Evolutionary conservation across 2,797 vertebrate species (phyloP).

Genomic region (Pterois miles): DNA sequence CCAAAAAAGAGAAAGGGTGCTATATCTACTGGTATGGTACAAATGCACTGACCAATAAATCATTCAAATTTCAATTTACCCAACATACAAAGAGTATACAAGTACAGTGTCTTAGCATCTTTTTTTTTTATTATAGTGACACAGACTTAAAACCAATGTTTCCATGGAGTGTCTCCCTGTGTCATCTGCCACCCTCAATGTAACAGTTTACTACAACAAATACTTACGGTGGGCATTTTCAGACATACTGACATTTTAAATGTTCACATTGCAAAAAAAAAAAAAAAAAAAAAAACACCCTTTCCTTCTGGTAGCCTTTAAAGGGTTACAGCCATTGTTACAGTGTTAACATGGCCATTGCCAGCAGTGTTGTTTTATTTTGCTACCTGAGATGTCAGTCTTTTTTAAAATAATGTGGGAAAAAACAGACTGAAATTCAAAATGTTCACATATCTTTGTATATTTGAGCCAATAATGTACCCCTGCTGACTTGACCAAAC

Average conservation of each 20-base stretch:
- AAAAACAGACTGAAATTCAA: constrained; percentile 16
- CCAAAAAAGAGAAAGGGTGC: neutral
- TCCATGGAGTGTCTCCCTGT: constrained; percentile 14
- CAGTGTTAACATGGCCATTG: neutral
- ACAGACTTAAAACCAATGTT: constrained; percentile 27
- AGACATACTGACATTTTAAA: constrained; percentile 9
- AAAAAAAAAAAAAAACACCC: neutral
- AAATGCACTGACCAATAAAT: neutral
- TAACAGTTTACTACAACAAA: constrained; percentile 55
- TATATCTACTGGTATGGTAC: neutral
- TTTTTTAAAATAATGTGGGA: neutral
- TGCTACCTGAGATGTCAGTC: neutral
- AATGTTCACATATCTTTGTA: constrained; percentile 2
- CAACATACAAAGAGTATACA: constrained; percentile 10
- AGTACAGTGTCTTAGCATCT: constrained; percentile 2
- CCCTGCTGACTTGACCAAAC: neutral
- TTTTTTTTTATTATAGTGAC: constrained; percentile 54
- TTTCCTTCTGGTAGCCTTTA: neutral
- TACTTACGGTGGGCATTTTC: neutral
- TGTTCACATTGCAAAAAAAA: neutral
- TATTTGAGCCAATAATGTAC: neutral
- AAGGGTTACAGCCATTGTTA: neutral
- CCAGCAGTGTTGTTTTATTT: neutral
- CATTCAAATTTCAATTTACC: neutral
- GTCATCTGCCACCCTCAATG: constrained; percentile 14